A percentile compares a stretch with the other conserved stretches of the same genome.
Evolutionary conservation across 2,113 vertebrate species (phyloP).

Genomic region (Phoenicopterus ruber): DNA sequence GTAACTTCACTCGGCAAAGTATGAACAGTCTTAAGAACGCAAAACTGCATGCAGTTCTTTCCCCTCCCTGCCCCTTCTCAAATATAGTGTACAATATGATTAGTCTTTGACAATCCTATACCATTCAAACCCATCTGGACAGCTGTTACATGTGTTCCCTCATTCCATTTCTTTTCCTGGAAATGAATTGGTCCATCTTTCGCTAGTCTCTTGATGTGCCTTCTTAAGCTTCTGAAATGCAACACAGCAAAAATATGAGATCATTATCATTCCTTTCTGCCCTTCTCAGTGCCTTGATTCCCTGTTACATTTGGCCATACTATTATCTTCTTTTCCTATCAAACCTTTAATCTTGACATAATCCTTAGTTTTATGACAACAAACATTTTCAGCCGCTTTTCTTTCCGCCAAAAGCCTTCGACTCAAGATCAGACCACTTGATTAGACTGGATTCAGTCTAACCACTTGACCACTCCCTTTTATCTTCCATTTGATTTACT

Average conservation of each 20-base stretch:
- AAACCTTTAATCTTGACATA: not conserved
- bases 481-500: not conserved
- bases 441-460: not conserved
- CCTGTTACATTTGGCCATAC: not conserved
- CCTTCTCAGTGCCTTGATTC: not conserved
- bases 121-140: not conserved
- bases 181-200: not conserved
- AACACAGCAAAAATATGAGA: not conserved
- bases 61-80: not conserved
- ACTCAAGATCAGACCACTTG: not conserved
- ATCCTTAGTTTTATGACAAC: not conserved
- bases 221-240: not conserved
- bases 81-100: not conserved
- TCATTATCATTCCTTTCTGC: not conserved
- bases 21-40: not conserved
- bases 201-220: not conserved
- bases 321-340: not conserved
- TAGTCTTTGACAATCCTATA: not conserved
- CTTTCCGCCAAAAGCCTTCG: not conserved
- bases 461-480: not conserved
- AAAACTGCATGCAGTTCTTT: not conserved
- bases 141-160: not conserved
- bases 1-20: not conserved
- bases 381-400: not conserved
- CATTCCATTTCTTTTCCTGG: not conserved